Evolutionary conservation across 2,888 invertebrate genomes (phyloP), one percentile per base, ranked within the genome.

Genomic region (Sarcophaga subvicina): DNA sequence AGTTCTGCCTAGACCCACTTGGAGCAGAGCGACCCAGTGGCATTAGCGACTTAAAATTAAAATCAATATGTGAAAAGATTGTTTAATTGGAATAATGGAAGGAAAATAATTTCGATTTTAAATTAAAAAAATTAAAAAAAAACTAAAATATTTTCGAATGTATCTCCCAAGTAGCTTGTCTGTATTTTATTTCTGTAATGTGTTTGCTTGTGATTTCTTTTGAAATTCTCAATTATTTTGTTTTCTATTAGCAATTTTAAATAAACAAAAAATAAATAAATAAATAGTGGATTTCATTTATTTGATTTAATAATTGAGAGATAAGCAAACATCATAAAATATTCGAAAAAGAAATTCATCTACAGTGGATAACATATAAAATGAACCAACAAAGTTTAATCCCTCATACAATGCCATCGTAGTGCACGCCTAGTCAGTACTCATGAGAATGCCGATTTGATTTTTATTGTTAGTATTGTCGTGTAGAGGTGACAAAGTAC

Each of bases 1-100:
- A 54, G 62, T 3, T 76, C 70, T 62, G 86, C 83, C 37, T 76
- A 80, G 47, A 83, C 49, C 14, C 71, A 79, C 10, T 22, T 86
- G 14, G 82, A 86, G 37, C 76, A 82, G 62, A 25, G 60, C 22
- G 76, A 83, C 25, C 22, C 83, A 12, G 70, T 62, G 22, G 66
- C 66, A 49, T 71, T 77, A 11, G 60, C 71, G 12, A 77, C 64
- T 17, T 82, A 60, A 64, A 64, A 37, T 45, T 37, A 14, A 64
- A 14, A 25, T 4, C 25, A 25, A 17, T 64, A 4, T 25, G 25
- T 25, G 25, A 25, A 25, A 3, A 3, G 25, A 25, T 25, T 25
- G 3, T 25, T 3, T 2, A 25, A 25, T 25, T 25, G 25, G 25
- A 25, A 25, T 25, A 25, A 25, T 25, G 25, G 3, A 3, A 25